Conservation (phyloP, 1,140 invertebrate species). For the Tetramorium parvispinum region DNA sequence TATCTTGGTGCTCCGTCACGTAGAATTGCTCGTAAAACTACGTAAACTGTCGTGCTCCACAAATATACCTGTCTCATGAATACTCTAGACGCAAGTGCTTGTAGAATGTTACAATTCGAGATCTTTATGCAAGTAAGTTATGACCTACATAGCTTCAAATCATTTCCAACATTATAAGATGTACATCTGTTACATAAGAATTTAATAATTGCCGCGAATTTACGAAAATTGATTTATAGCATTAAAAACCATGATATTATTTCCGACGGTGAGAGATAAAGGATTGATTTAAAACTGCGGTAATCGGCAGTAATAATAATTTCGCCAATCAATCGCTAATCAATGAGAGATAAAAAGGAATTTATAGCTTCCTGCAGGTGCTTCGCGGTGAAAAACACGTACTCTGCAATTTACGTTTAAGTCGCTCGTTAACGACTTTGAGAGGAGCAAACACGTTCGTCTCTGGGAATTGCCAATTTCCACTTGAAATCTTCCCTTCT, state of each 20-base stretch:
- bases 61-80: neutral
- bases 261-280: neutral
- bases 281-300: neutral
- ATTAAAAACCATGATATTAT: neutral
- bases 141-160: neutral
- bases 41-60: neutral
- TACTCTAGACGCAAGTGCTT: neutral
- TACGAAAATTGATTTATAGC: neutral
- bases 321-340: neutral
- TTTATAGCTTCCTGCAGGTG: neutral
- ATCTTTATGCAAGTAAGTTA: neutral
- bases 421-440: slow-evolving; percentile 48
- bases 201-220: neutral
- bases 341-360: slow-evolving; percentile 9
- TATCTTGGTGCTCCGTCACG: slow-evolving; percentile 27
- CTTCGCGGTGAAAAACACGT: neutral
- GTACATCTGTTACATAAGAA: neutral
- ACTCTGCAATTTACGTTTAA: slow-evolving; percentile 37
- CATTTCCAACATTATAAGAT: neutral
- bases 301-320: neutral
- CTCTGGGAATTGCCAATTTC: slow-evolving; percentile 55
- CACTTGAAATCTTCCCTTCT: slow-evolving; percentile 20
- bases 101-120: slow-evolving; percentile 5
- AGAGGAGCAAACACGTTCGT: slow-evolving; percentile 48
- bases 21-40: slow-evolving; percentile 36